These are phyloP conservation scores for Dicrurus megarhynchus DNA, from an alignment of 2,113 vertebrate genomes.

Conservation along the genomic window DNA sequence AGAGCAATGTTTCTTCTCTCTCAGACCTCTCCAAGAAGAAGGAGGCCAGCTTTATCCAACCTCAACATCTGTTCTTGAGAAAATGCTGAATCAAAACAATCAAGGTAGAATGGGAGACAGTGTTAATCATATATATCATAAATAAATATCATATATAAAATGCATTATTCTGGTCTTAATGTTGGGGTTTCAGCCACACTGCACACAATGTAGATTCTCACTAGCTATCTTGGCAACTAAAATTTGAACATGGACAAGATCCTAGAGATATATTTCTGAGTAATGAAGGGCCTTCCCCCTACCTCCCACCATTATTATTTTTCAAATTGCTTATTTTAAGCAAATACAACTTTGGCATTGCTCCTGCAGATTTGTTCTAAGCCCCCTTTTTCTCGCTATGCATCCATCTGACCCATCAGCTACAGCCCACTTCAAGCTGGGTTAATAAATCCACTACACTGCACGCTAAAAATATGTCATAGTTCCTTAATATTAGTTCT, in stretches of 20 bases:
- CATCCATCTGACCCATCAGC: neutral
- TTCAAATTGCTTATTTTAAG: neutral
- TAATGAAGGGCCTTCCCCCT: neutral
- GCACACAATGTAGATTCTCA: neutral
- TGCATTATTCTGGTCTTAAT: neutral
- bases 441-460: neutral
- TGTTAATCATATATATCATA: too few species aligned
- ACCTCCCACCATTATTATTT: neutral
- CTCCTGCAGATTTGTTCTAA: neutral
- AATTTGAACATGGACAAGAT: neutral
- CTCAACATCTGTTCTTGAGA: neutral
- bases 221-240: neutral
- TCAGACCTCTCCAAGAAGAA: neutral
- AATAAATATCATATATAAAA: neutral
- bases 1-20: neutral
- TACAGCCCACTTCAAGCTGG: neutral
- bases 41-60: neutral
- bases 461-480: neutral
- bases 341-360: neutral
- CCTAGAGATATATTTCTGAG: neutral
- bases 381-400: neutral
- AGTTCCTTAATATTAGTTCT: neutral
- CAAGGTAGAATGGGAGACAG: neutral
- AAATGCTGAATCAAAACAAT: neutral
- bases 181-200: neutral